Base-by-base conservation (phyloP, 2,888 invertebrate species). In the Epistrophe eligans region DNA sequence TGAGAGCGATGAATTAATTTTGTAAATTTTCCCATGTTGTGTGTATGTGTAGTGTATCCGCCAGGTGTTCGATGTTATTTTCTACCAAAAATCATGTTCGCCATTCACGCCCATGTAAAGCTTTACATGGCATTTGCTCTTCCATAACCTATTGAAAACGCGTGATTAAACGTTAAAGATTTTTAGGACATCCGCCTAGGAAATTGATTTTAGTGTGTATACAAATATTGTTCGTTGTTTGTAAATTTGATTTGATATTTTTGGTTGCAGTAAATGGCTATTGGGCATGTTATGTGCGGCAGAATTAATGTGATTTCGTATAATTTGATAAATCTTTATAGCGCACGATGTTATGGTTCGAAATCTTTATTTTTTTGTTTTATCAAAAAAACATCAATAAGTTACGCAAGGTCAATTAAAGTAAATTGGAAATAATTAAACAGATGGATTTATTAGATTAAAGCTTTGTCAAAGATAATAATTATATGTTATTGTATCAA, bases 1-100 rank as follows among this genome's bases (percentile, higher is more conserved):
- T 84, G 84, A 84, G 84, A 84, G 55, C 66, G 58, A 48, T 77
- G 80, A 84, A 84, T 84, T 80, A 84, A 77, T 84, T 80, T 84
- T 60, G 19, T 52, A 55, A 71, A 77, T 80, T 48, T 66, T 76
- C 24, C 32, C 52, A 50, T 50, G 67, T 48, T 67, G 77, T 77
- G 76, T 58, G 32, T 72, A n/a, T n/a, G n/a, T n/a, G n/a, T n/a
- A n/a, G 58, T 66, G 66, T 80, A 66, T 71, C 38, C 32, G 40
- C 38, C 58, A 77, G 84, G 84, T 80, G 84, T 71, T 80, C 35
- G 67, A 17, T 67, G 76, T 77, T 76, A 64, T 67, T n/a, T n/a
- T 76, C 57, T 19, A 57, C 58, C 76, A 19, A 77, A 81, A 80
- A 81, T 76, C 66, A 80, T 80, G 76, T 76, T 58, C 24, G 19